Evolutionary conservation across 1,140 invertebrate genomes (phyloP), one percentile per base, ranked within the genome.

Genomic region (Teleopsis dalmanni): DNA sequence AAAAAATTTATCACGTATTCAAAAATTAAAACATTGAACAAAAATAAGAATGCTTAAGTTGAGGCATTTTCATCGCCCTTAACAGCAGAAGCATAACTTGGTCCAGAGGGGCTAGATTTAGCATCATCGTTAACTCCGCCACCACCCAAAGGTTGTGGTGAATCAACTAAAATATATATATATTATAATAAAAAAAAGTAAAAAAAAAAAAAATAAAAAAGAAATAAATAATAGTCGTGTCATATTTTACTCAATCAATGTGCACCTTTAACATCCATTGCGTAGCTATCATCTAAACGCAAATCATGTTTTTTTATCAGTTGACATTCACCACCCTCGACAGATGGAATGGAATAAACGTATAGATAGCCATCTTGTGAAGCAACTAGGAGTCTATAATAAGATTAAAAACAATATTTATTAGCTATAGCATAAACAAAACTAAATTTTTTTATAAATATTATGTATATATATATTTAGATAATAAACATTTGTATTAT

Each of bases 341-440:
- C 76, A 37, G 82, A 78, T 71, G 95, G 88, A 59, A 97, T 77
- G 73, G 88, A 88, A 74, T 93, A 96, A 57, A 97, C 84, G 74
- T 95, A 95, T 50, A 98, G 75, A 65, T 83, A 85, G 27, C 94
- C 93, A 73, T 94, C 88, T 58, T 88, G 82, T 44, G 90, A 93
- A 36, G 91, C 93, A 51, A 97, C 90, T 57, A 97, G 72, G 47
- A 70, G 53, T 47, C 64, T 70, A 35, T 3, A 62, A 53, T 41
- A n/a, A 22, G 18, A 19, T 9, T 11, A 36, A 10, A 36, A 10
- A 36, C 6, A 36, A 36, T 36, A 36, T 36, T 13, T n/a, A n/a
- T n/a, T n/a, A n/a, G n/a, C n/a, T n/a, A n/a, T n/a, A 29, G 13
- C 27, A 29, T 9, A 31, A 31, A 31, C 8, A 31, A 31, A 31